phyloP scores from a whole-genome alignment of 2,888 invertebrate species.

The Caenorhabditis drosophilae region DNA sequence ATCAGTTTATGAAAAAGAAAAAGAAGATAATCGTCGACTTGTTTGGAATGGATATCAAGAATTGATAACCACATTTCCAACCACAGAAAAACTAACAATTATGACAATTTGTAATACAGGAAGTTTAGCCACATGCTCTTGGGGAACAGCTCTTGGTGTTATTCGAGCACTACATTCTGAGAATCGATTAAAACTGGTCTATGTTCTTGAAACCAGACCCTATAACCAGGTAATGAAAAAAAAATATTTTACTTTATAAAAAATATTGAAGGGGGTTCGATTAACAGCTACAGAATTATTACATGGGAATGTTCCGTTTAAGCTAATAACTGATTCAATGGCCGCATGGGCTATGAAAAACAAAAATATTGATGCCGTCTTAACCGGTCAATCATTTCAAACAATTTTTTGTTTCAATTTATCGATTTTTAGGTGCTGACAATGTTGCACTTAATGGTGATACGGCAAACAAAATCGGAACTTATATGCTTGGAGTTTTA shows the following conservation, averaged over 20 bases:
- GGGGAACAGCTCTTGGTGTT: constrained; percentile 96
- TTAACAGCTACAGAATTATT: constrained; percentile 93
- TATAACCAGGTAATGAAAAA: constrained; percentile 80
- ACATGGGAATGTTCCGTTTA: constrained; percentile 71
- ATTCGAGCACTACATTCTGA: constrained; percentile 81
- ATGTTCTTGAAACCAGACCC: constrained; percentile 95
- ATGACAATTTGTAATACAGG: constrained; percentile 98
- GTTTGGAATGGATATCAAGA: constrained; percentile 55
- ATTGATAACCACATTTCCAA: constrained; percentile 60
- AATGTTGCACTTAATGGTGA: constrained; percentile 94
- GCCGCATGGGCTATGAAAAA: constrained; percentile 87
- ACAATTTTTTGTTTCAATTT: neutral
- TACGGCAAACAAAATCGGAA: constrained; percentile 88
- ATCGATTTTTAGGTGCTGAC: constrained; percentile 76
- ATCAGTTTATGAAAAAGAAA: constrained; percentile 33
- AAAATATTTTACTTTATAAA: neutral
- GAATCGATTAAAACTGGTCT: constrained; percentile 79
- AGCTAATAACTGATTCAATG: constrained; percentile 90
- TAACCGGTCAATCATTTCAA: constrained; percentile 78
- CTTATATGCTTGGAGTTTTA: constrained; percentile 81
- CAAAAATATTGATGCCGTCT: constrained; percentile 84
- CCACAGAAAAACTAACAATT: constrained; percentile 76
- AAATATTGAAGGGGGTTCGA: constrained; percentile 78
- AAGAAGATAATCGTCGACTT: constrained; percentile 50
- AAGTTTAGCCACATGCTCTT: constrained; percentile 92